Evolutionary conservation across 2,888 invertebrate species (phyloP), one percentile per base, ranked within the genome.

Genomic region (Malthinus flaveolus): DNA sequence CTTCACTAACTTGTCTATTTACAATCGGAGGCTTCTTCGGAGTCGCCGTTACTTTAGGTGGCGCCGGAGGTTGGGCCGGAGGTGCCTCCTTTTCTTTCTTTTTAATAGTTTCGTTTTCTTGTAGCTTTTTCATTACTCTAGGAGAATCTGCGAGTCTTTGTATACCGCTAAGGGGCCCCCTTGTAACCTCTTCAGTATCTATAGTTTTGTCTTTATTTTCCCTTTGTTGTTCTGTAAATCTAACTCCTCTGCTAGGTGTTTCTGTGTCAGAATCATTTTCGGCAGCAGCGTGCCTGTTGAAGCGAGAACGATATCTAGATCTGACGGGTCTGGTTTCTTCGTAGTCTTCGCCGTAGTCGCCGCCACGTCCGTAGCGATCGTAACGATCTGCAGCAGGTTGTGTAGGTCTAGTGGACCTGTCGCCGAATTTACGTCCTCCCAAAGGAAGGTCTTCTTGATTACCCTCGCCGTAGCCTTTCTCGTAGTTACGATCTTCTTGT

Each of bases 151-250:
- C 88, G 32, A 95, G 80, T 36, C 94, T 85, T 61, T 91, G 91
- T 71, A 95, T 93, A 52, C 95, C 95, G 78, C 94, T 94, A 1
- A 96, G 82, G 5, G 95, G 95, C 8, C 83, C 91, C 46, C 87
- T 84, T 8, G 93, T 90, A 0, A 91, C 93, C 73, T 95, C 95
- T 79, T 95, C 95, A 6, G 94, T 94, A 72, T 94, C 95, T 56
- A 90, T 80, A 0, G 94, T 91, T 32, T 85, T 82, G 71, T 89
- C 88, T 66, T 92, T 85, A 68, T 87, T 87, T 66, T 85, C 85
- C 31, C 71, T 84, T 78, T 81, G 82, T 66, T 81, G 82, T 50
- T 85, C 86, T 61, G 85, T 85, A 70, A 89, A 85, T 66, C 91
- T 85, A 0, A 89, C 88, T 46, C 84, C 79, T 59, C 87, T 83